Conservation (phyloP, 2,888 invertebrate genomes). For the Ceramica pisi region DNA sequence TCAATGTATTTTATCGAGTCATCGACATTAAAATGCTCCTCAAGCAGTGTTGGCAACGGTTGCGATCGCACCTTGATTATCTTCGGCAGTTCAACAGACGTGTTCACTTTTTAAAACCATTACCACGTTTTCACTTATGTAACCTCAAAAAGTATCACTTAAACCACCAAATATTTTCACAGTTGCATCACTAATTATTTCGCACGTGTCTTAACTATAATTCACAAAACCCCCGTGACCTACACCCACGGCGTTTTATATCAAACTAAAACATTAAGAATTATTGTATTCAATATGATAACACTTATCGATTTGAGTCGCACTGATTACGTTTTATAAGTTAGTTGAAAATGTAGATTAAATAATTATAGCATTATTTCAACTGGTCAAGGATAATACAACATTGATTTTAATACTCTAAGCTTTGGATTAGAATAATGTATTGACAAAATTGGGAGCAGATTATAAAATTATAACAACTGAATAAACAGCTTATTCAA, state of each 20-base stretch:
- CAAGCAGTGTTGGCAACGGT: constrained; percentile 25
- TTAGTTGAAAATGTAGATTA: constrained; percentile 49
- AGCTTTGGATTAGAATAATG: constrained; percentile 1
- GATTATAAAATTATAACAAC: neutral
- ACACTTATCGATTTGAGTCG: constrained; percentile 71
- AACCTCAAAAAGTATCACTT: constrained; percentile 36
- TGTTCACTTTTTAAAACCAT: constrained; percentile 30
- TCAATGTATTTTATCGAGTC: constrained; percentile 45
- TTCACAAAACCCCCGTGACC: constrained; percentile 51
- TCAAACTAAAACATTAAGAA: constrained; percentile 67
- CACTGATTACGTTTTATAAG: constrained; percentile 72
- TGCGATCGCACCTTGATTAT: constrained; percentile 42
- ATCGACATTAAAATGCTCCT: constrained; percentile 52
- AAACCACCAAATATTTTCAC: constrained; percentile 17
- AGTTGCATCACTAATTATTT: constrained; percentile 28
- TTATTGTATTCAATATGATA: constrained; percentile 69
- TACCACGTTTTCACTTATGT: constrained; percentile 31
- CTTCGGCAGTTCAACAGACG: constrained; percentile 41
- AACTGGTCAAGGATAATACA: constrained; percentile 17
- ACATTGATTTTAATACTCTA: constrained; percentile 25
- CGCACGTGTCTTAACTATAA: constrained; percentile 38
- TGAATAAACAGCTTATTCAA: neutral
- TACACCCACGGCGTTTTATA: constrained; percentile 51
- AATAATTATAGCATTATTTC: constrained; percentile 34
- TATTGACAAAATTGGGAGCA: neutral